Evolutionary conservation across 1,140 invertebrate genomes (phyloP), one percentile per base, ranked within the genome.

Genomic region (Zaprionus gabonicus): DNA sequence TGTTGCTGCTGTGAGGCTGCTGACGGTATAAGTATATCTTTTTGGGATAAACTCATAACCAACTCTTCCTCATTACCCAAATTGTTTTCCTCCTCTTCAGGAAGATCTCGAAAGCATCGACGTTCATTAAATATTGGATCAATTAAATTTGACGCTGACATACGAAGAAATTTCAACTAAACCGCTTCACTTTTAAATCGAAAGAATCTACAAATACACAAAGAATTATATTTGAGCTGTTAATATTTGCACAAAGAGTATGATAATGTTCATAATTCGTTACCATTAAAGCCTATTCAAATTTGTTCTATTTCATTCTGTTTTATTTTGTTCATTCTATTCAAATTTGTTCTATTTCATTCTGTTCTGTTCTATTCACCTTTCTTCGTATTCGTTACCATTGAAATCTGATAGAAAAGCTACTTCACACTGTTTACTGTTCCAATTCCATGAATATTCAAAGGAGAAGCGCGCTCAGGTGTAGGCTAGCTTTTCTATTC

Each of bases 41-140:
- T 97, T 71, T 97, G 96, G 93, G 96, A 97, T 93, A 97, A 94
- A 94, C 96, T 97, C 96, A 97, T 97, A 93, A 97, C 97, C 95
- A 97, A 95, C 93, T 97, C 96, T 90, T 96, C 96, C 78, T 96
- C 96, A 95, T 96, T 97, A 94, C 96, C 94, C 81, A 96, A 93
- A 81, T 94, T 94, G 34, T 53, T 69, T 70, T 93, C 93, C 57
- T 74, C 81, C 58, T 73, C 71, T n/a, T 76, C 75, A 55, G 83
- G 59, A 78, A 81, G 68, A 56, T 80, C 90, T 63, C 77, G 69
- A 80, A 80, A 83, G 66, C 60, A 60, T 71, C 63, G 80, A 51
- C 77, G 73, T 65, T 85, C 81, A 41, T 78, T 87, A 75, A 67
- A 66, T 59, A 59, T 58, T 77, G 59, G 59, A 72, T 78, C 77